Conservation (phyloP, 2,888 invertebrate genomes). For the Cerceris ruficornis region DNA sequence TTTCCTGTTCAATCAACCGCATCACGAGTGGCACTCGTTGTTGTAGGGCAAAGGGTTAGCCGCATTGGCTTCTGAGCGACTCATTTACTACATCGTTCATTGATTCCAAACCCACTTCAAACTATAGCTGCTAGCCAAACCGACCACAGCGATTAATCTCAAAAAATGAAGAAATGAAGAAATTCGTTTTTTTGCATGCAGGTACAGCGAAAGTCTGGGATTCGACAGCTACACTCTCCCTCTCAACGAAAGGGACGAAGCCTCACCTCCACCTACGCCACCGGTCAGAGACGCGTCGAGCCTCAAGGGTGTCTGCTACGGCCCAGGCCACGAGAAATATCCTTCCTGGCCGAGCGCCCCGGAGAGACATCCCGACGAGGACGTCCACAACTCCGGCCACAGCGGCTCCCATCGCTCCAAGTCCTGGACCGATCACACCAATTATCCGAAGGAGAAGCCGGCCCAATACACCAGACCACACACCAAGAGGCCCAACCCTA, state of each 20-base stretch:
- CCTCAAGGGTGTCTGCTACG: slow-evolving; percentile 86
- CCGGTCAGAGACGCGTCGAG: slow-evolving; percentile 87
- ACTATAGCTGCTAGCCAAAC: too few species aligned
- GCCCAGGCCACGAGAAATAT: slow-evolving; percentile 89
- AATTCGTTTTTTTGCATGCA: slow-evolving; percentile 48
- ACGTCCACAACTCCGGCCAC: slow-evolving; percentile 74
- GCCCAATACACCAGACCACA: slow-evolving; percentile 85
- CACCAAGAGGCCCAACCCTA: slow-evolving; percentile 85
- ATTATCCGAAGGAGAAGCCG: slow-evolving; percentile 87
- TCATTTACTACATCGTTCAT: too few species aligned
- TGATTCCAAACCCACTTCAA: too few species aligned
- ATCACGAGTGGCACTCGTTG: too few species aligned
- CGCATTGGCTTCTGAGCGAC: too few species aligned
- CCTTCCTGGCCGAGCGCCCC: slow-evolving; percentile 89
- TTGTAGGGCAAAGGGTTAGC: too few species aligned
- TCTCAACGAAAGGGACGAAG: slow-evolving; percentile 81
- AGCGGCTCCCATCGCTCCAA: slow-evolving; percentile 86
- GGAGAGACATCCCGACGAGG: slow-evolving; percentile 83
- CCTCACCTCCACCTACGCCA: slow-evolving; percentile 84
- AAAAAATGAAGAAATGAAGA: too few species aligned
- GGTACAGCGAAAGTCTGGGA: slow-evolving; percentile 80
- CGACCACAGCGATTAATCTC: too few species aligned
- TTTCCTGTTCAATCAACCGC: too few species aligned
- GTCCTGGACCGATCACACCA: slow-evolving; percentile 88
- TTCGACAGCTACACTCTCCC: slow-evolving; percentile 80